These are phyloP conservation scores for Glaucopsyche alexis DNA, from an alignment of 2,888 invertebrate genomes.

Conservation along the genomic window DNA sequence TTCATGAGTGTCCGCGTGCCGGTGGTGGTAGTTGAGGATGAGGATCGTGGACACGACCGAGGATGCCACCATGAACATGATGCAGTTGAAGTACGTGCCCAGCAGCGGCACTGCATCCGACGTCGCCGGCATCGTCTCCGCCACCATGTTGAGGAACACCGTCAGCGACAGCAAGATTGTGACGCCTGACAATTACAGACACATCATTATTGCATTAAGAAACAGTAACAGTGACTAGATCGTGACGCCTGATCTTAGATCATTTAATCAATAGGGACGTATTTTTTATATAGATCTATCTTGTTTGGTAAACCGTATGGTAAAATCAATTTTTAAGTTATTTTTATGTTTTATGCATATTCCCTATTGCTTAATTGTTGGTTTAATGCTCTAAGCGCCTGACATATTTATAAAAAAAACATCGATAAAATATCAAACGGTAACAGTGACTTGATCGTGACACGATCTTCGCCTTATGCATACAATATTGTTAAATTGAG, in stretches of 20 bases:
- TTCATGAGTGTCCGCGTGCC: constrained; percentile 97
- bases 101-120: constrained; percentile 95
- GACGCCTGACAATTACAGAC: constrained; percentile 84
- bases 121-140: constrained; percentile 99
- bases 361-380: no score
- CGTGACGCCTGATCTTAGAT: no score
- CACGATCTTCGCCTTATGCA: not conserved
- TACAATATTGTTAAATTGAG: not conserved
- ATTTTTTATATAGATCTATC: no score
- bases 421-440: not conserved
- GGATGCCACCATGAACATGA: constrained; percentile 99
- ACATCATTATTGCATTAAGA: not conserved
- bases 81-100: constrained; percentile 99
- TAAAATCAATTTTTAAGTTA: no score
- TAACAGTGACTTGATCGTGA: not conserved
- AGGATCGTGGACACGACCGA: constrained; percentile 98
- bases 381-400: no score
- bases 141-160: constrained; percentile 98
- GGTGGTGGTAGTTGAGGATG: constrained; percentile 98
- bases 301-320: no score
- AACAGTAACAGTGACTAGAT: not conserved
- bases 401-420: no score
- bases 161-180: constrained; percentile 98
- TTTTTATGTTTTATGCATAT: no score
- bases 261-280: no score